Conservation (phyloP, 2,888 invertebrate genomes). For the Athripsodes cinereus region DNA sequence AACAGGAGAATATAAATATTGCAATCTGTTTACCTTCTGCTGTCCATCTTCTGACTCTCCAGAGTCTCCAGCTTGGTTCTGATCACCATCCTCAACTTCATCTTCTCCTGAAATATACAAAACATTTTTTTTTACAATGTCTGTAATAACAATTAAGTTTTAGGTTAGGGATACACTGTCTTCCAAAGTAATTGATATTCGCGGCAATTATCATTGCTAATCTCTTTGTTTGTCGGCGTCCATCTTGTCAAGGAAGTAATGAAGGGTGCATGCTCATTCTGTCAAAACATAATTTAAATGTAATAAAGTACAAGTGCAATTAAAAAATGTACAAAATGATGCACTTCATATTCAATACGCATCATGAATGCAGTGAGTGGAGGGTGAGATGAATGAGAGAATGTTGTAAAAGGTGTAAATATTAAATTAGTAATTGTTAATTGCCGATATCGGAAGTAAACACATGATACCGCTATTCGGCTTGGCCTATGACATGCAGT, state of each 20-base stretch:
- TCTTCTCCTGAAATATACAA: conserved; percentile 51
- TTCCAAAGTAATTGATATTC: conserved; percentile 35
- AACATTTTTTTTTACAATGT: conserved; percentile 26
- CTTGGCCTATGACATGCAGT: conserved; percentile 52
- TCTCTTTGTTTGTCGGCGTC: conserved; percentile 72
- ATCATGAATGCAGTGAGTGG: neutral
- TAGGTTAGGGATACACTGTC: conserved; percentile 17
- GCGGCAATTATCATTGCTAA: conserved; percentile 53
- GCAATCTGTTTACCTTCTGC: conserved; percentile 44
- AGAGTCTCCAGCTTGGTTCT: conserved; percentile 61
- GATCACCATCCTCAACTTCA: conserved; percentile 64
- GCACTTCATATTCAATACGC: conserved; percentile 6
- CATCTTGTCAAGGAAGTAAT: conserved; percentile 68
- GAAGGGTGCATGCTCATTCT: conserved; percentile 63
- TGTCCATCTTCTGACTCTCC: conserved; percentile 68
- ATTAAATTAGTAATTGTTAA: conserved; percentile 43
- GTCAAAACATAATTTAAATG: conserved; percentile 38
- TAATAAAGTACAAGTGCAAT: conserved; percentile 23
- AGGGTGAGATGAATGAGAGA: neutral
- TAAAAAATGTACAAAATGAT: conserved; percentile 19
- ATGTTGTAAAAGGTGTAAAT: conserved; percentile 17
- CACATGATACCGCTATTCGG: conserved; percentile 56
- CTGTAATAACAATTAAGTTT: conserved; percentile 8
- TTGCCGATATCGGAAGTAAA: conserved; percentile 53
- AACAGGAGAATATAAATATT: no score